Conservation (phyloP, 2,797 vertebrate species). For the Siniperca scherzeri region DNA sequence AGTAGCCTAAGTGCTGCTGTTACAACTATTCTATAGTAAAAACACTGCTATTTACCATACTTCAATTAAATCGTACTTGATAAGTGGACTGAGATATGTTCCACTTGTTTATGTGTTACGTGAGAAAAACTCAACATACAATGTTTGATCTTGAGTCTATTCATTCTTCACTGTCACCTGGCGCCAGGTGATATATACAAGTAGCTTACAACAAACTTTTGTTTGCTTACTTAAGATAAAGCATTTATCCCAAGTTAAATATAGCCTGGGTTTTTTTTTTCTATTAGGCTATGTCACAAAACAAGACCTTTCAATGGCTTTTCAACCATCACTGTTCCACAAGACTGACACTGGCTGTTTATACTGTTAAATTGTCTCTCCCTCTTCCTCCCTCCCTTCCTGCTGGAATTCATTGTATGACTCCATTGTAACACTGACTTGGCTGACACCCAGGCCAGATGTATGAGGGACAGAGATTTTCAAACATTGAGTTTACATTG, state of each 20-base stretch:
- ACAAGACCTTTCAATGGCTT: not conserved
- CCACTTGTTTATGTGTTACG: not conserved
- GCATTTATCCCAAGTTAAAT: constrained; percentile 16
- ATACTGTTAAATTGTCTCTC: constrained; percentile 37
- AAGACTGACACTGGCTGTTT: constrained; percentile 31
- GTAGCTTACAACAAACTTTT: not conserved
- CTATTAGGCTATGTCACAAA: constrained; percentile 1
- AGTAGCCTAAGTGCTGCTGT: not conserved
- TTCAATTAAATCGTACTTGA: not conserved
- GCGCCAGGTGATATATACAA: not conserved
- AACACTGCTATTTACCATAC: not conserved
- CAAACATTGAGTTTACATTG: constrained; percentile 30
- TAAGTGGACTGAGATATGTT: not conserved
- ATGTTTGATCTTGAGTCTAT: not conserved
- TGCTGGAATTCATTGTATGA: constrained; percentile 53
- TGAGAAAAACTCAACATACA: not conserved
- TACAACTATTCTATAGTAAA: not conserved
- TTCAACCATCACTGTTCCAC: constrained; percentile 19
- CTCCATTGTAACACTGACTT: constrained; percentile 46
- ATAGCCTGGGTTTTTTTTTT: accelerated
- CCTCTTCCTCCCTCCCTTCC: constrained; percentile 5
- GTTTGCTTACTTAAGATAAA: constrained; percentile 13
- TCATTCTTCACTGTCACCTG: constrained; percentile 12
- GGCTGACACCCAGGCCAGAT: constrained; percentile 58
- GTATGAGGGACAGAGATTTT: constrained; percentile 35